phyloP scores from a whole-genome alignment of 2,797 vertebrate genomes.

The Danio choprae region DNA sequence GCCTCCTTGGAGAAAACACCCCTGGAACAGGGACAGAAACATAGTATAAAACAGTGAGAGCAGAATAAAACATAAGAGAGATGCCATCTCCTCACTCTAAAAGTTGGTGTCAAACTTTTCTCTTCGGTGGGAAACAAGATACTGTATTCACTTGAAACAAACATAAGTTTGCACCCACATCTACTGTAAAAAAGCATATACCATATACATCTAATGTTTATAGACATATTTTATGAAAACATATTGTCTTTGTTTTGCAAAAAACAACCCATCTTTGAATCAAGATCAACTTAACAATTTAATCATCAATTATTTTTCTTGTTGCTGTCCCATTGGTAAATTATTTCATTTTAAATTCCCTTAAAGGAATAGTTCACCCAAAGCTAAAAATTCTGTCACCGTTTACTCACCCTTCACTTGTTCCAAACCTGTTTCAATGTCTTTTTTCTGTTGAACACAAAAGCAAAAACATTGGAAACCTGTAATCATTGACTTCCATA shows the following conservation, averaged over 20 bases:
- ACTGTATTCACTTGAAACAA: not conserved
- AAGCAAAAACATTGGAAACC: too few relatives aligned
- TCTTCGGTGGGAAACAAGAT: not conserved
- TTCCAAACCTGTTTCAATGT: too few relatives aligned
- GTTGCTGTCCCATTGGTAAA: not conserved
- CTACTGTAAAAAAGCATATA: not conserved
- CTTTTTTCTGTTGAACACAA: too few relatives aligned
- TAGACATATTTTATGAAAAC: not conserved
- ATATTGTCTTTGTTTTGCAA: too few relatives aligned
- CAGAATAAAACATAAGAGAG: conserved; percentile 1
- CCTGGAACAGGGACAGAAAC: not conserved
- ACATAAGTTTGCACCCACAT: not conserved
- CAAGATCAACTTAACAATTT: not conserved
- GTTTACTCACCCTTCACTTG: too few relatives aligned
- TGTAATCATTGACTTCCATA: too few relatives aligned
- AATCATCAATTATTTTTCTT: too few relatives aligned
- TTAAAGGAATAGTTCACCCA: too few relatives aligned
- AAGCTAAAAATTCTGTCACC: too few relatives aligned
- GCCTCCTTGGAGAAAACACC: not conserved
- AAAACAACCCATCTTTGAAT: not conserved
- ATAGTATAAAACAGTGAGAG: conserved; percentile 3
- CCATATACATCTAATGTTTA: not conserved
- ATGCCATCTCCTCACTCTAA: not conserved
- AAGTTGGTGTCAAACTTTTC: conserved; percentile 16
- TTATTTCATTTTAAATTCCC: not conserved